phyloP scores from a whole-genome alignment of 2,888 invertebrate genomes.

The Clanis bilineata region DNA sequence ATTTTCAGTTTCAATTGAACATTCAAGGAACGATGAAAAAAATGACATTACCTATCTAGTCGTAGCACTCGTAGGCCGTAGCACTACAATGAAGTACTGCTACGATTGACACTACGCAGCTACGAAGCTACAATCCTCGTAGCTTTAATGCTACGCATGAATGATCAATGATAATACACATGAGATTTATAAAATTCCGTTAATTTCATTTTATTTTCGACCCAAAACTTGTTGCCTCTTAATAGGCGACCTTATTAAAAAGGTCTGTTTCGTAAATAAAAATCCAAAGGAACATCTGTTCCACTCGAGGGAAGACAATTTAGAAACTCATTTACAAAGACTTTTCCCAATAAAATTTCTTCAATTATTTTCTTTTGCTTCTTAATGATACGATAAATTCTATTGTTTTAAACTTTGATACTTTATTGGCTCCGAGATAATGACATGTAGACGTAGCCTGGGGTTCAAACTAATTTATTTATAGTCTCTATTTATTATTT shows the following conservation, averaged over 20 bases:
- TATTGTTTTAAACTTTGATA: not conserved
- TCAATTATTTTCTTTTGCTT: not conserved
- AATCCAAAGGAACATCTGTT: conserved; percentile 10
- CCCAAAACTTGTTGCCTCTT: not conserved
- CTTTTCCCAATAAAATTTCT: conserved; percentile 1
- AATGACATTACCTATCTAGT: no score
- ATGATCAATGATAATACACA: not conserved
- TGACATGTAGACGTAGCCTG: no score
- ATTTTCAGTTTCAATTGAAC: no score
- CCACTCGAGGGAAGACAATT: not conserved
- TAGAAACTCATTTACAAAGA: conserved; percentile 1
- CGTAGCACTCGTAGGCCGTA: no score
- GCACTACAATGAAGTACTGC: no score
- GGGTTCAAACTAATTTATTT: no score
- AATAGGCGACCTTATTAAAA: not conserved
- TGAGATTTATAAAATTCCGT: not conserved
- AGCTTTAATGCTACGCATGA: not conserved
- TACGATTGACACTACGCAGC: not conserved
- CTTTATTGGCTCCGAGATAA: conserved; percentile 5
- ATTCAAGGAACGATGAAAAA: no score
- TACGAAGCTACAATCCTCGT: not conserved
- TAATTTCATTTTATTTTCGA: not conserved
- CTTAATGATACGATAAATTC: not conserved
- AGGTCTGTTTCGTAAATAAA: not conserved
- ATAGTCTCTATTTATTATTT: no score